These are phyloP conservation scores for Brachionus plicatilis DNA, from an alignment of 1,140 invertebrate species.

Conservation along the genomic window DNA sequence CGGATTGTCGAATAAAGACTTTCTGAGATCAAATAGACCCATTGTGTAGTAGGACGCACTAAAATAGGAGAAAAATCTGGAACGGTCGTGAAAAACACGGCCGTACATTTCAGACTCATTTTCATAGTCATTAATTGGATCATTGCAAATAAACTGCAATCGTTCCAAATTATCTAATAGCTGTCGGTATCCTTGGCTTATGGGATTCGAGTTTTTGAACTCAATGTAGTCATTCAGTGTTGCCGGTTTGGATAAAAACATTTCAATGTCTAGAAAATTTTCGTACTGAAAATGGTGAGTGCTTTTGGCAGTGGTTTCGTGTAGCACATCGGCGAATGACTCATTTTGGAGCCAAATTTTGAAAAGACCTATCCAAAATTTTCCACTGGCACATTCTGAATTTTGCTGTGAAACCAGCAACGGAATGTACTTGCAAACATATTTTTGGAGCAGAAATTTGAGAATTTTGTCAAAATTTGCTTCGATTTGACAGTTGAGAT, in stretches of 20 bases:
- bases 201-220: not conserved
- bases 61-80: conserved; percentile 17
- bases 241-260: not conserved
- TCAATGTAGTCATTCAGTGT: not conserved
- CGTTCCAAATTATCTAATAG: not conserved
- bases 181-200: not conserved
- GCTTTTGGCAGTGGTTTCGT: not conserved
- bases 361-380: not conserved
- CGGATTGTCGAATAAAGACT: not conserved
- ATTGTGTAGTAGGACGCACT: conserved; percentile 15
- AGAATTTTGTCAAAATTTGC: not conserved
- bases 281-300: not conserved
- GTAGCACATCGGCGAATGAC: not conserved
- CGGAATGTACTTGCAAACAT: not conserved
- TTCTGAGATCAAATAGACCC: conserved; percentile 26
- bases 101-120: not conserved
- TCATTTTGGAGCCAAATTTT: not conserved
- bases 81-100: not conserved
- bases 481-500: not conserved
- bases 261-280: not conserved
- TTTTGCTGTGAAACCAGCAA: not conserved
- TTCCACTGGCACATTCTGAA: not conserved
- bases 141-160: not conserved
- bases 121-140: conserved; percentile 20
- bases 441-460: not conserved